phyloP scores from a whole-genome alignment of 2,888 invertebrate species.

The Eucera pruinosa region DNA sequence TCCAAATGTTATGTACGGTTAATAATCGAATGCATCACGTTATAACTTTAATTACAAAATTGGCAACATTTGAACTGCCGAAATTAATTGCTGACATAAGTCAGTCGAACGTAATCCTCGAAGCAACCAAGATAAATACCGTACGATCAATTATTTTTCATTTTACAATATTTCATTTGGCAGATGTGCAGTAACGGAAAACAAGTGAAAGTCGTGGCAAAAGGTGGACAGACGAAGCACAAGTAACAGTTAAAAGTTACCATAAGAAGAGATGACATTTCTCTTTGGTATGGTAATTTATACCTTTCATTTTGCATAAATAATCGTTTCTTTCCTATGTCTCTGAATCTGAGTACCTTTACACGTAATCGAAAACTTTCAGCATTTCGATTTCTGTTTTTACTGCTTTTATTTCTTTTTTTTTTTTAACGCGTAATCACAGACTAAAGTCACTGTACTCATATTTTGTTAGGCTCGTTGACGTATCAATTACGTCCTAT shows the following conservation, averaged over 20 bases:
- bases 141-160: background rate
- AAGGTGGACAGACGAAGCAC: slow-evolving; percentile 13
- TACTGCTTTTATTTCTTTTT: too few species aligned
- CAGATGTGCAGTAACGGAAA: slow-evolving; percentile 18
- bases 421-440: too few species aligned
- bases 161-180: slow-evolving; percentile 18
- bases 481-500: too few species aligned
- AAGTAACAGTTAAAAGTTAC: slow-evolving; percentile 23
- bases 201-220: slow-evolving; percentile 36
- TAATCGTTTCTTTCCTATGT: slow-evolving; percentile 6
- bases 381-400: background rate
- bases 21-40: background rate
- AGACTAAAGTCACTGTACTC: too few species aligned
- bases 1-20: too few species aligned
- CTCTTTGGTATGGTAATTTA: slow-evolving; percentile 23
- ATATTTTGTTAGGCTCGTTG: too few species aligned
- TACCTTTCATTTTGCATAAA: slow-evolving; percentile 23
- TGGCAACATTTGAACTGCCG: background rate
- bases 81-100: background rate
- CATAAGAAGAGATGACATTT: slow-evolving; percentile 19
- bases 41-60: background rate
- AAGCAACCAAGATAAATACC: background rate
- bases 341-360: background rate
- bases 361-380: background rate
- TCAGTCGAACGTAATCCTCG: background rate